Evolutionary conservation across 2,888 invertebrate genomes (phyloP).

Genomic region (Sicus ferrugineus): DNA sequence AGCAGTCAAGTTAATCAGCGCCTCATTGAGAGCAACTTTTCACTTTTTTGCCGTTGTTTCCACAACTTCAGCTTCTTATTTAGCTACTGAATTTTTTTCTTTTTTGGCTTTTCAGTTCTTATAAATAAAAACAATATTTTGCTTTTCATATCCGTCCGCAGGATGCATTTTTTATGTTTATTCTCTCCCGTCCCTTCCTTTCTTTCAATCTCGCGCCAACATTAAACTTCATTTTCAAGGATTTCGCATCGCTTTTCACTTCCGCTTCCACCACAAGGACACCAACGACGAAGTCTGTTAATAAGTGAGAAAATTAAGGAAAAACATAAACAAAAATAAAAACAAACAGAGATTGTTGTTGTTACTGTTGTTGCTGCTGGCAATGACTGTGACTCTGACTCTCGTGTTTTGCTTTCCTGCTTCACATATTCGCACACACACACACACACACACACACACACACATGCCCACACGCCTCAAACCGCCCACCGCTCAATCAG

Average conservation of each 20-base stretch:
- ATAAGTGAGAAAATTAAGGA: slow-evolving; percentile 22
- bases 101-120: slow-evolving; percentile 20
- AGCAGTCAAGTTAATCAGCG: slow-evolving; percentile 52
- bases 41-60: neutral
- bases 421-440: neutral
- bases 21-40: neutral
- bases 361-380: slow-evolving; percentile 24
- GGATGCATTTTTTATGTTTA: neutral
- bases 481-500: neutral
- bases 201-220: neutral
- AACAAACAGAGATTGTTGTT: slow-evolving; percentile 17
- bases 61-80: neutral
- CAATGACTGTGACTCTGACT: slow-evolving; percentile 38
- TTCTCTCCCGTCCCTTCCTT: neutral
- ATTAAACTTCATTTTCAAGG: neutral
- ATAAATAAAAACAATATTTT: slow-evolving; percentile 1
- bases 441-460: slow-evolving; percentile 26
- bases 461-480: slow-evolving; percentile 21
- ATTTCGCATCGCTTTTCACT: neutral
- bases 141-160: slow-evolving; percentile 6
- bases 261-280: slow-evolving; percentile 19
- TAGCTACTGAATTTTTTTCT: neutral
- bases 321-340: neutral
- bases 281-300: slow-evolving; percentile 23
- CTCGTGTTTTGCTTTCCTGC: slow-evolving; percentile 34